phyloP scores from a whole-genome alignment of 2,113 vertebrate genomes.

The Labrus mixtus region DNA sequence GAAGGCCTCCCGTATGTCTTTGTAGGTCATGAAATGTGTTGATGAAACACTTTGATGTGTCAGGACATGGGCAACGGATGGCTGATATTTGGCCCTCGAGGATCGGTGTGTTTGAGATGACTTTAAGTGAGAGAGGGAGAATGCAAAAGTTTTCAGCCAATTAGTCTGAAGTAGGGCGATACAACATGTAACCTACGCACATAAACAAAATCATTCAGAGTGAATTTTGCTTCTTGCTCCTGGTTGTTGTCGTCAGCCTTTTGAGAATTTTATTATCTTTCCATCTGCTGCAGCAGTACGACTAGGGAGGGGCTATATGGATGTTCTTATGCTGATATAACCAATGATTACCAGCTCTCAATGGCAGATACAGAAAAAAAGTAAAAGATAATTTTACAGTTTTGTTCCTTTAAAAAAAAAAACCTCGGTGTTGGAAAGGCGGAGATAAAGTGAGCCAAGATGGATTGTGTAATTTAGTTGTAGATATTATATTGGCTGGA shows the following conservation, averaged over 20 bases:
- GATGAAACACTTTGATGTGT: conserved; percentile 52
- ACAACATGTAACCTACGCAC: conserved; percentile 41
- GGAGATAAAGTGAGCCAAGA: background rate
- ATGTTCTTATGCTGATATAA: background rate
- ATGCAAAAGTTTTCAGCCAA: conserved; percentile 54
- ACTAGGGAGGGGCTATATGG: background rate
- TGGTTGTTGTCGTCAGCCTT: conserved; percentile 7
- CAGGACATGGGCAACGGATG: conserved; percentile 16
- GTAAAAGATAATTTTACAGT: no score
- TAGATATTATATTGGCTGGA: background rate
- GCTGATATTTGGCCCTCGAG: conserved; percentile 18
- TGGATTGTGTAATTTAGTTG: background rate
- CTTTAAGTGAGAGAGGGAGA: conserved; percentile 46
- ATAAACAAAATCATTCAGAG: conserved; percentile 1
- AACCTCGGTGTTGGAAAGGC: background rate
- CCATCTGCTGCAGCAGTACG: background rate
- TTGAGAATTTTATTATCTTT: background rate
- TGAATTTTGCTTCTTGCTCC: conserved; percentile 12
- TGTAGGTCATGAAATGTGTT: conserved; percentile 38
- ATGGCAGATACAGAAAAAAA: background rate
- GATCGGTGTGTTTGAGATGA: conserved; percentile 11
- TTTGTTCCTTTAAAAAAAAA: background rate
- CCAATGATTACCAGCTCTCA: background rate
- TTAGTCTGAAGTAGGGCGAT: conserved; percentile 59
- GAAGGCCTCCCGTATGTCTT: background rate